Base-by-base conservation (phyloP, 2,797 vertebrate genomes). In the Oreochromis mossambicus region DNA sequence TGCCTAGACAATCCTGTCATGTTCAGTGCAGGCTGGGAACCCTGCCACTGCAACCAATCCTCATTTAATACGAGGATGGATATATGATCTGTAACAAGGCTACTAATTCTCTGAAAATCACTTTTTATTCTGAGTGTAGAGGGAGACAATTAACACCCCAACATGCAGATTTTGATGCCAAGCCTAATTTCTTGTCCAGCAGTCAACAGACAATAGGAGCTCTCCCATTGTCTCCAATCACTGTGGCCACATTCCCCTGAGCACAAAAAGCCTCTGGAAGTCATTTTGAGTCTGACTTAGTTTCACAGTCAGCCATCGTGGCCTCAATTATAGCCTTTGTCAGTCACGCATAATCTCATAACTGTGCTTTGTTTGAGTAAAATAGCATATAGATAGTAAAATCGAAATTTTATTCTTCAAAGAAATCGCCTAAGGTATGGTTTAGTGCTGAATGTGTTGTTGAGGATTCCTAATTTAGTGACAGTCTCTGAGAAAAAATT, bases 71-170 rank as follows among this genome's bases (percentile, higher is more conserved):
- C 92, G 77, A 91, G 93, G 87, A 85, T 89, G 93, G 89, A 89
- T 92, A 83, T 85, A 91, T 87, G 91, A 95, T 94, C 92, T 89
- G 87, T 88, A 91, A 94, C 94, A 87, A 88, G 88, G 86, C 85
- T 78, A 78, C 94, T 96, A 96, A 96, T 95, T 93, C 93, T 91
- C 81, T 34, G 29, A 61, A 94, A 95, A 95, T 93, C 91, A 83
- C 86, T 92, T 94, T 91, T 91, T 87, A 83, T 88, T 89, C 85
- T 54, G 68, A 90, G 79, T 84, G 82, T 79, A 86, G 66, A 29
- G 87, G 80, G 89, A 94, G 84, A 90, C 89, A 94, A 91, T 94
- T 95, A 93, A 91, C 83, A 87, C 55, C 41, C 86, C 63, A 84
- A 89, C 82, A 88, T 87, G 92, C 86, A 88, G 88, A 90, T 90